phyloP scores from a whole-genome alignment of 2,888 invertebrate species.

The Branchipolynoe longqiensis region DNA sequence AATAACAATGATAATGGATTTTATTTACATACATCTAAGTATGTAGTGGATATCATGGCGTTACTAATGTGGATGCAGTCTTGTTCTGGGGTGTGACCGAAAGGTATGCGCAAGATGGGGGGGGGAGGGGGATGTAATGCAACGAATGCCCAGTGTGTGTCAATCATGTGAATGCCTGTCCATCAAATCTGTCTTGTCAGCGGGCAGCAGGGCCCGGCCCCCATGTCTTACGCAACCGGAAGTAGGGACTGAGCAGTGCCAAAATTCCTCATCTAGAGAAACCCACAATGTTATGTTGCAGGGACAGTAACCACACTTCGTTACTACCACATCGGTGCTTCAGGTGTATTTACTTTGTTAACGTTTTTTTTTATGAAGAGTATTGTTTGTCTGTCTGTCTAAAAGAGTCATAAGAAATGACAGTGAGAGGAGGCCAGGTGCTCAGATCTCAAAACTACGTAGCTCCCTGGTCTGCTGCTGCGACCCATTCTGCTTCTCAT shows the following conservation, averaged over 20 bases:
- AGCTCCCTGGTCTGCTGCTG: too few species aligned
- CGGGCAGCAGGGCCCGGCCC: not conserved
- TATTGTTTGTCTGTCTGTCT: conserved; percentile 36
- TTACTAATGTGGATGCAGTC: not conserved
- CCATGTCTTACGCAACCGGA: too few species aligned
- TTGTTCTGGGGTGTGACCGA: not conserved
- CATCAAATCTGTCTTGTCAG: conserved; percentile 20
- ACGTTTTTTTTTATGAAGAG: conserved; percentile 35
- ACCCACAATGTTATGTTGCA: conserved; percentile 25
- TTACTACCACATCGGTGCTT: conserved; percentile 45
- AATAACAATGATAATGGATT: conserved; percentile 15
- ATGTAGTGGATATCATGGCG: conserved; percentile 15
- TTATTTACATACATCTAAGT: conserved; percentile 25
- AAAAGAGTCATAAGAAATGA: not conserved
- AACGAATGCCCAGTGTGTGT: conserved; percentile 34
- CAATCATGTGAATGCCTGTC: conserved; percentile 40
- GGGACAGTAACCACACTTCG: not conserved
- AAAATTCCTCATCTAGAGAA: conserved; percentile 13
- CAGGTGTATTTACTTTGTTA: conserved; percentile 45
- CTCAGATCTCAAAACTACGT: conserved; percentile 9
- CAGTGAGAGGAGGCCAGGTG: not conserved
- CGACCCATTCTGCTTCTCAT: too few species aligned
- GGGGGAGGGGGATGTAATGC: conserved; percentile 3
- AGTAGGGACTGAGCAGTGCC: conserved; percentile 39
- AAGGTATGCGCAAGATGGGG: not conserved